phyloP scores from a whole-genome alignment of 2,113 vertebrate species.

The Lipophrys pholis region DNA sequence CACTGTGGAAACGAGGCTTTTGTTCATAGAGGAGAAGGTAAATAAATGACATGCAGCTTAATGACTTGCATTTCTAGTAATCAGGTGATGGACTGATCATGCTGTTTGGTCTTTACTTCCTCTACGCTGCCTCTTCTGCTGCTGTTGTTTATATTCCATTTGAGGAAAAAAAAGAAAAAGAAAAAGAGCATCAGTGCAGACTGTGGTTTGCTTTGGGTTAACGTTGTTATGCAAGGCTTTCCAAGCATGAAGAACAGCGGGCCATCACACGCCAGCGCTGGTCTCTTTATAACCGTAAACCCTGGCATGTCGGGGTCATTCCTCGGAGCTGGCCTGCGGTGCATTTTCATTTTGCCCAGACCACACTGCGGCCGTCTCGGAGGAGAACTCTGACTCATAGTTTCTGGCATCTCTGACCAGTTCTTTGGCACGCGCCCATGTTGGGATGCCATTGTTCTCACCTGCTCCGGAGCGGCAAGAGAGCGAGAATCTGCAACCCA shows the following conservation, averaged over 20 bases:
- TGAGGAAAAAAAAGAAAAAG: slow-evolving; percentile 53
- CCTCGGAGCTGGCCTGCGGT: slow-evolving; percentile 47
- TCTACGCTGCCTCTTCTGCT: neutral
- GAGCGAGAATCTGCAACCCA: neutral
- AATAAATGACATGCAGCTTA: slow-evolving; percentile 7
- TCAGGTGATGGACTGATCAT: slow-evolving; percentile 39
- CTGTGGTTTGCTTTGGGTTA: slow-evolving; percentile 63
- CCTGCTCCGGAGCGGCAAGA: slow-evolving; percentile 36
- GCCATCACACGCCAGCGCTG: slow-evolving; percentile 59
- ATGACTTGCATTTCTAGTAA: slow-evolving; percentile 49
- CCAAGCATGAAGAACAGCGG: slow-evolving; percentile 65
- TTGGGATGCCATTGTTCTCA: slow-evolving; percentile 51
- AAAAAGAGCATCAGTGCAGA: slow-evolving; percentile 64
- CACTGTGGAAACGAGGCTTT: too few relatives aligned
- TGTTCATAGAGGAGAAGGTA: too few relatives aligned
- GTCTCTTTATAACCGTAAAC: slow-evolving; percentile 63
- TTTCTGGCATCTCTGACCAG: slow-evolving; percentile 61
- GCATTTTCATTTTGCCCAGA: slow-evolving; percentile 50
- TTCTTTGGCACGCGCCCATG: slow-evolving; percentile 22
- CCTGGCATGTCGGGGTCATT: slow-evolving; percentile 60
- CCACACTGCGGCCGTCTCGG: slow-evolving; percentile 36
- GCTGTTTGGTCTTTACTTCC: slow-evolving; percentile 35
- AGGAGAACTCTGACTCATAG: slow-evolving; percentile 60
- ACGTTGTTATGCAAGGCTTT: slow-evolving; percentile 66
- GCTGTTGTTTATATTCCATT: slow-evolving; percentile 19